phyloP scores from a whole-genome alignment of 37 sponge, comb jelly and placozoan genomes.

The Crambe crambe region DNA sequence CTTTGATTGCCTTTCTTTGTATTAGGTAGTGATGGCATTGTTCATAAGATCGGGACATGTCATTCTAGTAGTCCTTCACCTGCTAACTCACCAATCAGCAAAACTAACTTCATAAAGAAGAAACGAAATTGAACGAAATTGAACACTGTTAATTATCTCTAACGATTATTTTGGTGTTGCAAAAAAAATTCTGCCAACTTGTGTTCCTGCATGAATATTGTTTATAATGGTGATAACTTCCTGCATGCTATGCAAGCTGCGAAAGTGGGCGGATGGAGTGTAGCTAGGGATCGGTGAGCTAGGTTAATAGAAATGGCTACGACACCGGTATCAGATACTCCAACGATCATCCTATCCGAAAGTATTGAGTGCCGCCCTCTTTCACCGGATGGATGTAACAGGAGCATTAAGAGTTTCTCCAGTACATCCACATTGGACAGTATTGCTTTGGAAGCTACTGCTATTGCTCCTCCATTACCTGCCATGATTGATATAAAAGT shows the following conservation, averaged over 20 bases:
- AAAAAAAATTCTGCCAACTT: too few species aligned
- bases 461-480: conserved; percentile 18
- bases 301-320: too few species aligned
- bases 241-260: too few species aligned
- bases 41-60: not conserved
- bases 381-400: not conserved
- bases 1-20: too few species aligned
- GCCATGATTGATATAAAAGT: conserved; percentile 9
- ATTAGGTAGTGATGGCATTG: not conserved
- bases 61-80: conserved; percentile 7
- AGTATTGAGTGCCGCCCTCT: not conserved
- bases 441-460: not conserved
- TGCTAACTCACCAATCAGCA: not conserved
- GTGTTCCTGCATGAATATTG: too few species aligned
- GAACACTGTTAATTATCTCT: too few species aligned
- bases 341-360: not conserved
- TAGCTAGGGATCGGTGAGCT: too few species aligned
- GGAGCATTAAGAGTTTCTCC: conserved; percentile 16
- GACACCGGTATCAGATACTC: too few species aligned
- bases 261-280: too few species aligned
- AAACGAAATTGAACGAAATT: too few species aligned
- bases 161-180: too few species aligned
- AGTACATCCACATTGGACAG: conserved; percentile 23
- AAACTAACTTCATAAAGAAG: not conserved
- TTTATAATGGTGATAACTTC: too few species aligned